phyloP scores from a whole-genome alignment of 2,113 vertebrate genomes.

The Eulacestoma nigropectus region DNA sequence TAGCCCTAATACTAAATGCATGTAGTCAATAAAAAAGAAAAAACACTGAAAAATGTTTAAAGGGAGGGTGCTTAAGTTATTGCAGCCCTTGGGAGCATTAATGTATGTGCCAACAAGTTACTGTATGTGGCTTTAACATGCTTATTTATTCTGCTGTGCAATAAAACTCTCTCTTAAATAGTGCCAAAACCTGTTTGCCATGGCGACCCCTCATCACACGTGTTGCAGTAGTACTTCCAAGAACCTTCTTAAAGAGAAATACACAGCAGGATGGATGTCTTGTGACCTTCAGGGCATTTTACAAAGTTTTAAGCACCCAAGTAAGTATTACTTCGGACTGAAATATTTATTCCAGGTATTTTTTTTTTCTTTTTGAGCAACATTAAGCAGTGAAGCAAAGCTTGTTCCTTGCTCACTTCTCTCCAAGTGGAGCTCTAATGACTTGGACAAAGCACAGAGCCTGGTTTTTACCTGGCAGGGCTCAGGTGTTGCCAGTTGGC shows the following conservation, averaged over 20 bases:
- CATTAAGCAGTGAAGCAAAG: not conserved
- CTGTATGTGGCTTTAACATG: slow-evolving; percentile 63
- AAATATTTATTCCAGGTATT: not conserved
- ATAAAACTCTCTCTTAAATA: slow-evolving; percentile 63
- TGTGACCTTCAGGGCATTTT: slow-evolving; percentile 31
- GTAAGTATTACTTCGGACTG: slow-evolving; percentile 28
- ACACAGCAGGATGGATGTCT: slow-evolving; percentile 18
- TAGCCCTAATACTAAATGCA: slow-evolving; percentile 61
- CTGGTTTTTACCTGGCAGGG: not conserved
- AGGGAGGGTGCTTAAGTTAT: slow-evolving; percentile 62
- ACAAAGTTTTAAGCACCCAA: slow-evolving; percentile 37
- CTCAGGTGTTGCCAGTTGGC: not conserved
- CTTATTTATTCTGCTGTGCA: slow-evolving; percentile 62
- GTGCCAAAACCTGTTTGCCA: slow-evolving; percentile 59
- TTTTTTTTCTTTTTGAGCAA: not conserved
- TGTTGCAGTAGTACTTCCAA: slow-evolving; percentile 39
- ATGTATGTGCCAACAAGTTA: slow-evolving; percentile 67
- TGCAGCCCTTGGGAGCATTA: slow-evolving; percentile 64
- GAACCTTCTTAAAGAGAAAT: slow-evolving; percentile 50
- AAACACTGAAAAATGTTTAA: slow-evolving; percentile 53
- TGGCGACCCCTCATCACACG: slow-evolving; percentile 51
- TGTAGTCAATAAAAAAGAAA: slow-evolving; percentile 62
- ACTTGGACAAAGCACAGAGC: slow-evolving; percentile 12
- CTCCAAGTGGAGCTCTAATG: not conserved
- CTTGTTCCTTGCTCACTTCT: not conserved